These are phyloP conservation scores for Anguilla japonica DNA, from an alignment of 2,113 vertebrate species.

Conservation along the genomic window DNA sequence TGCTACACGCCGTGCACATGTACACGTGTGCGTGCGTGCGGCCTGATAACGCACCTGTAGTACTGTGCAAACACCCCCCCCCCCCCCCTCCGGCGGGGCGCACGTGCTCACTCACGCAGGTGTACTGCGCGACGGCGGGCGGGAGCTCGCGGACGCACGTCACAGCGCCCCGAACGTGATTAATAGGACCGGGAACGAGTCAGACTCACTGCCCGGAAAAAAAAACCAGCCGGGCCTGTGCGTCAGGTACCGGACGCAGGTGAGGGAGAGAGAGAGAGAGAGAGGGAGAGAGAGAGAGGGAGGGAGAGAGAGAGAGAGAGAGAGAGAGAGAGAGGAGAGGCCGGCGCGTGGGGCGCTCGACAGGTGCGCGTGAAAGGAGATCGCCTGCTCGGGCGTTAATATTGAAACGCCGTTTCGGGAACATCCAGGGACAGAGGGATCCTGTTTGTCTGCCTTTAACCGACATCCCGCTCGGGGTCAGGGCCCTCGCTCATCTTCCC, in stretches of 20 bases:
- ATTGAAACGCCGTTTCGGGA: neutral
- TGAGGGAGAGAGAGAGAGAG: neutral
- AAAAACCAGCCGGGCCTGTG: conserved; percentile 30
- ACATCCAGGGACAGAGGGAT: neutral
- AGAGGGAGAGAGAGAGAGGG: too few species aligned
- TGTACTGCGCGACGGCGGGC: neutral
- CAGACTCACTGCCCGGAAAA: neutral
- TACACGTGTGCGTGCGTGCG: too few species aligned
- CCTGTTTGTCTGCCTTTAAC: neutral
- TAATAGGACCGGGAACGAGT: neutral
- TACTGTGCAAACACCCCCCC: neutral
- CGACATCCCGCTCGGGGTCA: neutral
- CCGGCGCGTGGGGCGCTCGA: conserved; percentile 35
- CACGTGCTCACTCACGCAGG: neutral
- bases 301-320: accelerated
- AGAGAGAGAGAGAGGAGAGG: too few species aligned
- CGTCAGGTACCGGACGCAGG: conserved; percentile 31
- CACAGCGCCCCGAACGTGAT: neutral
- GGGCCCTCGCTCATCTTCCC: neutral
- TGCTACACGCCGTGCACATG: too few species aligned
- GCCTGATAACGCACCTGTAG: neutral
- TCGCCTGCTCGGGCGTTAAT: neutral
- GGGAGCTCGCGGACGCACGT: neutral
- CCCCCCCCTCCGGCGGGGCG: neutral
- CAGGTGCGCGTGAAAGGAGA: conserved; percentile 43